A percentile compares a stretch with the other conserved stretches of the same genome.
These are phyloP conservation scores for Zelleria hepariella DNA, from an alignment of 2,888 invertebrate species.

Conservation along the genomic window DNA sequence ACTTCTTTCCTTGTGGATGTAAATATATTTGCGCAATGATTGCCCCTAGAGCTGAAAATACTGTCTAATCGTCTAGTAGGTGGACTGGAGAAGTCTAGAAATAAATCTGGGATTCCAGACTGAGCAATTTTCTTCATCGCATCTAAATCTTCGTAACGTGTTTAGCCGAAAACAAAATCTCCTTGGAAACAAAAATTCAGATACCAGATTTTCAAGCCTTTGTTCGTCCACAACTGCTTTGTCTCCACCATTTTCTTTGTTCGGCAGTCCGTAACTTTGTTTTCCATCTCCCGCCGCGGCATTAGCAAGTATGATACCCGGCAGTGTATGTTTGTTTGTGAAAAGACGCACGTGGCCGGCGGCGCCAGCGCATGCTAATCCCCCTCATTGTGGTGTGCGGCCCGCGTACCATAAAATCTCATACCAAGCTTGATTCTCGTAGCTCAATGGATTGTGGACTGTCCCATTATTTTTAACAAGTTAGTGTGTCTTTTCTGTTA, in stretches of 20 bases:
- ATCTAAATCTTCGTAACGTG: neutral
- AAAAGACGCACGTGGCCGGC: conserved; percentile 22
- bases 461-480: too few species aligned
- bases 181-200: neutral
- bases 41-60: neutral
- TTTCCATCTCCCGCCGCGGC: conserved; percentile 17
- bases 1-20: neutral
- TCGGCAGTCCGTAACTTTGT: neutral
- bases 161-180: neutral
- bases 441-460: neutral
- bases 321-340: conserved; percentile 17
- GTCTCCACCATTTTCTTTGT: conserved; percentile 8
- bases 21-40: neutral
- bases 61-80: neutral
- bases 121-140: neutral
- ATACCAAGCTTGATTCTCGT: neutral
- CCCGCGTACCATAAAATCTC: neutral
- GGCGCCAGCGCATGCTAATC: conserved; percentile 44
- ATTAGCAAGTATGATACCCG: conserved; percentile 21
- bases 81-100: neutral
- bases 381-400: conserved; percentile 31
- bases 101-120: neutral
- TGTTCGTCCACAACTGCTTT: neutral
- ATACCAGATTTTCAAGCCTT: neutral
- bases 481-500: too few species aligned